A percentile compares a stretch with the other conserved stretches of the same genome.
These are phyloP conservation scores for Drosophila leontia DNA, from an alignment of 1,140 invertebrate species.

Conservation along the genomic window DNA sequence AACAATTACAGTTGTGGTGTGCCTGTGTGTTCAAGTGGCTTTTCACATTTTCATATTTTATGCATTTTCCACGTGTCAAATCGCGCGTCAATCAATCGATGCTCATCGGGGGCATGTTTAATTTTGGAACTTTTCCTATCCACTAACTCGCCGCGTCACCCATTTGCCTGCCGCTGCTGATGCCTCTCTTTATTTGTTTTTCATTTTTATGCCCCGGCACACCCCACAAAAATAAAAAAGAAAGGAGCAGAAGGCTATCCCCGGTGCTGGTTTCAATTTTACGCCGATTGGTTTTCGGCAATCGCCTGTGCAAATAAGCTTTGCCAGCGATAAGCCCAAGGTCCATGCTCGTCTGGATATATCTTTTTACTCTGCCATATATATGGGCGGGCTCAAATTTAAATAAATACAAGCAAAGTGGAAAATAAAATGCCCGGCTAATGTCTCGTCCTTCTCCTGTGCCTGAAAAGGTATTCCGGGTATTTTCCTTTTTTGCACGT, in stretches of 20 bases:
- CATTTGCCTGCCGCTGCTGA: conserved; percentile 7
- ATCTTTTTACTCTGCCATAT: conserved; percentile 29
- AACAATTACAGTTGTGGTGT: conserved; percentile 73
- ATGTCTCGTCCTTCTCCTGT: conserved; percentile 15
- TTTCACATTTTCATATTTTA: conserved; percentile 62
- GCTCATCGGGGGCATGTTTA: conserved; percentile 65
- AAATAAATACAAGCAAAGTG: conserved; percentile 83
- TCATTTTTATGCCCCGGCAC: conserved; percentile 76
- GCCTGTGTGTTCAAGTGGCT: conserved; percentile 28
- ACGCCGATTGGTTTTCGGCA: conserved; percentile 84
- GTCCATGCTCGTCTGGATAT: conserved; percentile 29
- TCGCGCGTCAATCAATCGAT: conserved; percentile 83
- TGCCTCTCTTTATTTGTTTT: conserved; percentile 78
- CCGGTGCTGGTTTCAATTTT: conserved; percentile 83
- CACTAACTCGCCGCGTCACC: conserved; percentile 38
- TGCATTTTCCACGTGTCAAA: conserved; percentile 82
- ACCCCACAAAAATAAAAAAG: conserved; percentile 38
- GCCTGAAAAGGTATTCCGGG: conserved; percentile 26
- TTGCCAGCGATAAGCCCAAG: conserved; percentile 75
- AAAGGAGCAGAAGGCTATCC: conserved; percentile 16
- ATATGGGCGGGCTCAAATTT: conserved; percentile 63
- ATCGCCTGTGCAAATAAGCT: conserved; percentile 84
- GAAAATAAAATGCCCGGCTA: conserved; percentile 70
- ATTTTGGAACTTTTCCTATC: conserved; percentile 81
- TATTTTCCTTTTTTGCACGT: conserved; percentile 17